Conservation (phyloP, 2,113 vertebrate species). For the Macquaria ambigua region DNA sequence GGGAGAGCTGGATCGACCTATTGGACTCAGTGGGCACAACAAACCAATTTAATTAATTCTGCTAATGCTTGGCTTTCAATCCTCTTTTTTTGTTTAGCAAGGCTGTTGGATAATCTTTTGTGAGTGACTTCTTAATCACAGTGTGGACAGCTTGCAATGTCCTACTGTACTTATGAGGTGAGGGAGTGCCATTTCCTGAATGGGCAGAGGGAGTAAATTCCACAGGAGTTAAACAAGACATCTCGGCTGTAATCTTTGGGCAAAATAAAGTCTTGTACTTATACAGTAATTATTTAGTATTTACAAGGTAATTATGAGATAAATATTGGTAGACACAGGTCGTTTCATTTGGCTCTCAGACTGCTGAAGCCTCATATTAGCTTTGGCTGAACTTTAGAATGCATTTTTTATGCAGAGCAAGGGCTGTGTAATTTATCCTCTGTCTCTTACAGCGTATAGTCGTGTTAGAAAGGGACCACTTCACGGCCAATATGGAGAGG, state of each 20-base stretch:
- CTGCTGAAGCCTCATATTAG: constrained; percentile 1
- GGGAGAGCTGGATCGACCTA: constrained; percentile 39
- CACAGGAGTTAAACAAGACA: neutral
- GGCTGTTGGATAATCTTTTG: constrained; percentile 12
- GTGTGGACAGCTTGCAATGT: constrained; percentile 26
- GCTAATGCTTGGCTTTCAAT: constrained; percentile 36
- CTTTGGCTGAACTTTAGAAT: neutral
- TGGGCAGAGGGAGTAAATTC: constrained; percentile 11
- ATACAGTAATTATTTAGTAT: neutral
- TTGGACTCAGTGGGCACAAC: constrained; percentile 31
- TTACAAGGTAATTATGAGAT: constrained; percentile 11
- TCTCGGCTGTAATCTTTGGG: neutral
- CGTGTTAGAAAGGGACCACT: neutral
- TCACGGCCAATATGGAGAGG: neutral
- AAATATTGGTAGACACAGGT: neutral
- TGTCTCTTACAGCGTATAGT: neutral
- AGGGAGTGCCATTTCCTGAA: constrained; percentile 8
- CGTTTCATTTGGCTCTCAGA: neutral
- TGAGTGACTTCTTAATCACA: constrained; percentile 41
- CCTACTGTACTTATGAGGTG: constrained; percentile 16
- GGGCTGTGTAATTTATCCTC: neutral
- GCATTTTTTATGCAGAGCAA: neutral
- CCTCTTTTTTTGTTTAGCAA: constrained; percentile 33
- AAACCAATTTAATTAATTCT: constrained; percentile 64
- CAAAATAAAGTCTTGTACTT: neutral